Base-by-base conservation (phyloP, 2,888 invertebrate species). In the Petrophora chlorosata region DNA sequence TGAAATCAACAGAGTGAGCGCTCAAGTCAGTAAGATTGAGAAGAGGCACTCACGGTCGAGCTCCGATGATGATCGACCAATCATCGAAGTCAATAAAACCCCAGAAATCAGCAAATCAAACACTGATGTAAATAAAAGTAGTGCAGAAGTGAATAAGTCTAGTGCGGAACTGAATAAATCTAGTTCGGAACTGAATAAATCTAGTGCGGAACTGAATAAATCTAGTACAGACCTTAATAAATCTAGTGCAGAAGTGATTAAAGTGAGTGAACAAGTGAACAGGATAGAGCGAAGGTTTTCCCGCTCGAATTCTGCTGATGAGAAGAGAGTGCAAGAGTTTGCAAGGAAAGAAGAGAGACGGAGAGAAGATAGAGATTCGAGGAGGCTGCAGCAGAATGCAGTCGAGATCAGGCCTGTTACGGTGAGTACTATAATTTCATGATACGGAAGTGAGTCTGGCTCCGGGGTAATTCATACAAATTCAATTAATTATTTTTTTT, bases 341-440 rank as follows among this genome's bases (percentile, higher is more conserved):
- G 53, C 45, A 14, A 57, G 67, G 61, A 51, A 67, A 61, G 59
- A 73, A 38, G 56, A 69, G 59, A 60, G 63, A 33, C 68, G 66
- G 50, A 65, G 68, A 39, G 67, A 63, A 19, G 70, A 59, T 43
- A 67, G 45, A 7, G 73, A 47, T 10, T 30, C 30, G 5, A 48
- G 73, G 32, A 67, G 73, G 23, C 63, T 65, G 41, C 75, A 72
- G 49, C 76, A 76, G 53, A 86, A 76, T 55, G 67, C 76, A 7
- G 76, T 86, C 0, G 85, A 83, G 58, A 81, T 85, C 4, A 79
- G 81, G 63, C 81, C 89, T 34, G 73, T 82, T 42, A 76, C 80
- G 65, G 88, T 89, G 50, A 84, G 84, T 47, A 32, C 8, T 23
- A 12, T 1, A 0, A 10, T 22, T 4, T 22, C 22, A 22, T 22